These are phyloP conservation scores for Monoplex corrugatus DNA, from an alignment of 2,888 invertebrate genomes.

Conservation along the genomic window DNA sequence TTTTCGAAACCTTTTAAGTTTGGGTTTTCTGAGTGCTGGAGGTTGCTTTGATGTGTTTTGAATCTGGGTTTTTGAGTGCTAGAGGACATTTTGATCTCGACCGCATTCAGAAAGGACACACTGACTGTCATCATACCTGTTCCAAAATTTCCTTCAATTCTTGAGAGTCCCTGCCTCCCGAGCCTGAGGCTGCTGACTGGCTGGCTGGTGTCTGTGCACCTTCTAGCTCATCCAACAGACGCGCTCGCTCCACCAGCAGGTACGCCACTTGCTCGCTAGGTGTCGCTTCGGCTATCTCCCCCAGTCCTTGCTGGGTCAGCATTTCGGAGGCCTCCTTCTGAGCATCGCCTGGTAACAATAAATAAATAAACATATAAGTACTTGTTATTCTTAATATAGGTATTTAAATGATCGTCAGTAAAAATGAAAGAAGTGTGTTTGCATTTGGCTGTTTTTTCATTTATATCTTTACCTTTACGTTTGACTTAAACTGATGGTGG, in stretches of 20 bases:
- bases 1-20: too few species aligned
- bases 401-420: too few species aligned
- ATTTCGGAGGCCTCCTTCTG: conserved; percentile 78
- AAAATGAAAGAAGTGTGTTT: not conserved
- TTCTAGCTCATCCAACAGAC: conserved; percentile 82
- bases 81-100: too few species aligned
- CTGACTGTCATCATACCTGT: too few species aligned
- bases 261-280: conserved; percentile 83
- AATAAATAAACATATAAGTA: not conserved
- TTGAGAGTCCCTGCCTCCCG: conserved; percentile 60
- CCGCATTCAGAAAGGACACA: too few species aligned
- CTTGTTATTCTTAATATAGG: too few species aligned
- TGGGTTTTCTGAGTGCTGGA: too few species aligned
- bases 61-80: too few species aligned
- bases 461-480: not conserved
- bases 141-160: conserved; percentile 77
- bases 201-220: conserved; percentile 61
- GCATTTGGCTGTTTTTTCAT: not conserved
- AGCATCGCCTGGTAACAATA: conserved; percentile 61
- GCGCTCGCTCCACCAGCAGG: conserved; percentile 82
- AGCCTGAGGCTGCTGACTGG: conserved; percentile 36
- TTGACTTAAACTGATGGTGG: too few species aligned
- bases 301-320: conserved; percentile 81
- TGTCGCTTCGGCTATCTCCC: conserved; percentile 80
- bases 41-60: too few species aligned